Conservation (phyloP, 1,140 invertebrate species). For the Aphaenogaster ashmeadi region DNA sequence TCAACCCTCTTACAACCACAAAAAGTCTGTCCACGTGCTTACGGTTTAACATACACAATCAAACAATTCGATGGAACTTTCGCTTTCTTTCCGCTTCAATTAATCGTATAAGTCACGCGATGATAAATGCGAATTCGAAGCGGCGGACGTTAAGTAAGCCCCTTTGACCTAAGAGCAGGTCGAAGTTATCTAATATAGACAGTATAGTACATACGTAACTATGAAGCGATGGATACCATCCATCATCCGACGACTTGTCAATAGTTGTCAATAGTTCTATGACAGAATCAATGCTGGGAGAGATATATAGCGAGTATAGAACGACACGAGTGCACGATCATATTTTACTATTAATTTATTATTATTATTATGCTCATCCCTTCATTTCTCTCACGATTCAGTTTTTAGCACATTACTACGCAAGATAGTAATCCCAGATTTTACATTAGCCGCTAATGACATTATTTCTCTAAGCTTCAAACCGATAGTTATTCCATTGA, state of each 20-base stretch:
- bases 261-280: conserved; percentile 47
- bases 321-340: background rate
- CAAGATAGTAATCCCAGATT: background rate
- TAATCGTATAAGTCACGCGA: conserved; percentile 3
- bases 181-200: conserved; percentile 41
- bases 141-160: background rate
- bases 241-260: conserved; percentile 48
- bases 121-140: conserved; percentile 28
- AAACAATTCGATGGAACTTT: background rate
- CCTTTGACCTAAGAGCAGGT: conserved; percentile 19
- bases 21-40: no score
- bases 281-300: conserved; percentile 38
- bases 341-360: conserved; percentile 8
- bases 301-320: background rate
- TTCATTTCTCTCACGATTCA: background rate
- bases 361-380: background rate
- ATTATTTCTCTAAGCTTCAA: background rate
- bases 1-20: no score
- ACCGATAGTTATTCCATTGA: background rate
- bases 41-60: background rate
- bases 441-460: background rate
- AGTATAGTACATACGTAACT: conserved; percentile 17
- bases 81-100: background rate
- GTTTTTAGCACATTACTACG: background rate
- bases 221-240: conserved; percentile 43